A percentile compares a stretch with the other conserved stretches of the same genome.
phyloP scores from a whole-genome alignment of 2,888 invertebrate genomes.

The Podotricha telesiphe region DNA sequence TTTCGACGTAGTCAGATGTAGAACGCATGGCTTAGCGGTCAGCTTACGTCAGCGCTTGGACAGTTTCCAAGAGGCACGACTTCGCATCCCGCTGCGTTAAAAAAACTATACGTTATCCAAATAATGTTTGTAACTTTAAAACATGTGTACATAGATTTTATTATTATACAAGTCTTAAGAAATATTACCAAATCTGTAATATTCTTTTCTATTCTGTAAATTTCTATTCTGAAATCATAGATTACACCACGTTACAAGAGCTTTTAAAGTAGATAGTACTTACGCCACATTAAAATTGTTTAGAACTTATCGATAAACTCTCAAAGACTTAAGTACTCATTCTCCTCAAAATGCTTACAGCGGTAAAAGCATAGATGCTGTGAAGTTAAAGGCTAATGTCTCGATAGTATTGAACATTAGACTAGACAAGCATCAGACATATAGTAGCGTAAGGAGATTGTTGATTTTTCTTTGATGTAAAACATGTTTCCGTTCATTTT shows the following conservation, averaged over 20 bases:
- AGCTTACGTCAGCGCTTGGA: too few species aligned
- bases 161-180: too few species aligned
- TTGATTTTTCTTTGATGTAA: neutral
- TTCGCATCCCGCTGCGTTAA: too few species aligned
- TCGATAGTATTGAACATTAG: constrained; percentile 24
- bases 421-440: constrained; percentile 21
- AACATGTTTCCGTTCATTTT: neutral
- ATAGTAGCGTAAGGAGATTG: constrained; percentile 7
- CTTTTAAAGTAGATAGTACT: constrained; percentile 29
- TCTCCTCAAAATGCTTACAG: constrained; percentile 39
- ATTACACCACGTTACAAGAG: constrained; percentile 4
- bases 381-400: constrained; percentile 53
- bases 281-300: constrained; percentile 28
- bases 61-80: too few species aligned
- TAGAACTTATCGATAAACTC: constrained; percentile 34
- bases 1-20: too few species aligned
- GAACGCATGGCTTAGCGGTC: too few species aligned
- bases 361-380: constrained; percentile 55
- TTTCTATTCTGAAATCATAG: neutral
- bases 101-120: too few species aligned
- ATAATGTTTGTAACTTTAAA: too few species aligned
- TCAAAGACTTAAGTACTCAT: constrained; percentile 36
- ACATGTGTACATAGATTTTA: too few species aligned
- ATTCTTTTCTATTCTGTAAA: neutral
- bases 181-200: too few species aligned